Conservation (phyloP, 1,140 invertebrate genomes). For the Brachionus rubens region DNA sequence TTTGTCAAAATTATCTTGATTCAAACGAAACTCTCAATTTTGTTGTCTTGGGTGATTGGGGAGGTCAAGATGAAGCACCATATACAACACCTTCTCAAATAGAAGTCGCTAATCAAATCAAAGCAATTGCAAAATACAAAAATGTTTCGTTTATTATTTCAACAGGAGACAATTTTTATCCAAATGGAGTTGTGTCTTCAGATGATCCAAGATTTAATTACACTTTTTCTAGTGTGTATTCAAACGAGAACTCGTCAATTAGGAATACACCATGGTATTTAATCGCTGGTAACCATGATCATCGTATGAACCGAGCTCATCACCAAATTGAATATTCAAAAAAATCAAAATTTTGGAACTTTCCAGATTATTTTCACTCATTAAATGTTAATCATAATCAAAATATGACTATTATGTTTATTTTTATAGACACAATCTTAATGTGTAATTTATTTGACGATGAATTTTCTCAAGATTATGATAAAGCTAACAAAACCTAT, state of each 20-base stretch:
- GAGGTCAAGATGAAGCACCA: background rate
- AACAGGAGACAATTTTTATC: slow-evolving; percentile 47
- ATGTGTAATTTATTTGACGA: slow-evolving; percentile 11
- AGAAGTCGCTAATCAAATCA: background rate
- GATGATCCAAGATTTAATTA: slow-evolving; percentile 42
- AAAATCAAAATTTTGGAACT: background rate
- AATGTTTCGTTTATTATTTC: slow-evolving; percentile 35
- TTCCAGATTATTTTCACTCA: slow-evolving; percentile 11
- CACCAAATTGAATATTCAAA: slow-evolving; percentile 44
- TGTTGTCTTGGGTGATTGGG: slow-evolving; percentile 18
- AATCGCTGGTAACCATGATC: slow-evolving; percentile 46
- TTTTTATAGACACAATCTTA: background rate
- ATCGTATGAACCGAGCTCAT: background rate
- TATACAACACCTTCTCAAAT: background rate
- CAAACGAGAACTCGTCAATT: background rate
- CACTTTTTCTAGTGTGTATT: slow-evolving; percentile 41
- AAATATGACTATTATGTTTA: background rate
- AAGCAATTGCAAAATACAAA: background rate
- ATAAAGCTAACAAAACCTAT: background rate
- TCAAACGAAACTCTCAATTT: background rate
- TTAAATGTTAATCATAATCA: background rate
- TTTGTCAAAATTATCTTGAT: background rate
- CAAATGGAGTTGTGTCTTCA: background rate
- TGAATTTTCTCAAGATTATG: background rate
- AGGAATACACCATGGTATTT: slow-evolving; percentile 29